Evolutionary conservation across 2,113 vertebrate genomes (phyloP), one percentile per base, ranked within the genome.

Genomic region (Pluvialis apricaria): DNA sequence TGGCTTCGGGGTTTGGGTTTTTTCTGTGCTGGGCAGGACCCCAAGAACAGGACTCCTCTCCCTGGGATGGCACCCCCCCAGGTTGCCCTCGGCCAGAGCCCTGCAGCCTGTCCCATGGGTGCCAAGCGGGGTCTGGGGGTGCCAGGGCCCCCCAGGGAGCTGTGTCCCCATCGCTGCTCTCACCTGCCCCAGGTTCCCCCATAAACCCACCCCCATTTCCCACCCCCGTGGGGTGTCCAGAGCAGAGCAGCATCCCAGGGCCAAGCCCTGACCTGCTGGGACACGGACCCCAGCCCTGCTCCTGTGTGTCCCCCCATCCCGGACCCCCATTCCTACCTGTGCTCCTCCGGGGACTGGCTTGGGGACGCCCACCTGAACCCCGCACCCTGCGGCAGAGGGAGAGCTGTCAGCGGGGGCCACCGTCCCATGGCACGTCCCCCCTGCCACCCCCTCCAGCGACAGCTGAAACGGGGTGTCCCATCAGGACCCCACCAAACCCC

Each of bases 291-390:
- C 77, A n/a, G 14, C 36, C 88, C 93, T 64, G 3, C 10, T 40
- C 42, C 25, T 2, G 10, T 0, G 11, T 5, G 52, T 7, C 19
- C 31, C n/a, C 36, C 58, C 16, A 1, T 4, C 58, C 66, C 15
- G 1, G 11, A 8, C 22, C 42, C 60, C 6, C 0, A 1, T 21
- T 62, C 93, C 65, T 96, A 96, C 99, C 99, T 99, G 85, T 99
- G 98, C 81, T 99, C 99, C 92, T 99, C 99, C 1, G 98, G 98
- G 55, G 98, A 97, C 91, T 98, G 98, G 17, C 97, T 98, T 1
- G 98, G 97, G 54, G 98, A 98, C 55, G 97, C 98, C 99, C 99
- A 99, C 76, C 97, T 98, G 97, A 99, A 98, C 77, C 98, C 97
- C 0, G 98, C 95, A 1, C 98, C 98, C 99, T 99, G 95, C 0